A percentile compares a stretch with the other conserved stretches of the same genome.
phyloP scores from a whole-genome alignment of 2,888 invertebrate species.

The Drosophila demipolita region DNA sequence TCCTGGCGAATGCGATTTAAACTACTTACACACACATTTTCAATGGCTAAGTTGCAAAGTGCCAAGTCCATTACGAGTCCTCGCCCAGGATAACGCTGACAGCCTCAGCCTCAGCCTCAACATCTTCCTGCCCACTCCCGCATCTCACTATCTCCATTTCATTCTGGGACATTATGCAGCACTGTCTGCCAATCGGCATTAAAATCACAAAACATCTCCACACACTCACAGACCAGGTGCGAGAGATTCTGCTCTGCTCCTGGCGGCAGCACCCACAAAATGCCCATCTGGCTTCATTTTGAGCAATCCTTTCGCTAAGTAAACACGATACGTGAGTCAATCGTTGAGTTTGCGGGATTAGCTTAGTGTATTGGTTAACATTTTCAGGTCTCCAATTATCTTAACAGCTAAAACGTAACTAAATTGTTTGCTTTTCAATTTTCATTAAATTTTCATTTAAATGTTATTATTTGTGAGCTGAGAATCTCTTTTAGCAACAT shows the following conservation, averaged over 20 bases:
- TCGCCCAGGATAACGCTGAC: conserved; percentile 65
- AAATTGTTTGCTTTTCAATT: background rate
- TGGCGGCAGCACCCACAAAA: conserved; percentile 10
- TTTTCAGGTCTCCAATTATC: background rate
- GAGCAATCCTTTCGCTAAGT: conserved; percentile 65
- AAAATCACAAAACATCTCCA: conserved; percentile 74
- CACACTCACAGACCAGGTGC: conserved; percentile 20
- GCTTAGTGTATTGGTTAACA: background rate
- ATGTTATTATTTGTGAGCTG: background rate
- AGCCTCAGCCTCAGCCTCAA: conserved; percentile 14
- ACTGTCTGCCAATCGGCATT: conserved; percentile 74
- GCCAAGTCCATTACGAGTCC: conserved; percentile 74
- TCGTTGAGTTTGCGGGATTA: background rate
- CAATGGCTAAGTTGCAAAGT: conserved; percentile 79
- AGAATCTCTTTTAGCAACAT: background rate
- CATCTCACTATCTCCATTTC: conserved; percentile 1
- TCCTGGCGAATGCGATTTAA: conserved; percentile 73
- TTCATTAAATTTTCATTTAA: background rate
- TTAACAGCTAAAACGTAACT: background rate
- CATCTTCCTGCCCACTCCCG: conserved; percentile 6
- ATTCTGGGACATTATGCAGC: conserved; percentile 38
- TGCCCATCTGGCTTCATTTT: conserved; percentile 61
- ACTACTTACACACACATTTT: conserved; percentile 80
- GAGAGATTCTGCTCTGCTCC: background rate
- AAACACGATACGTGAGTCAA: conserved; percentile 39